Evolutionary conservation across 1,140 invertebrate species (phyloP), one percentile per base, ranked within the genome.

Genomic region (Sarcophaga bullata): DNA sequence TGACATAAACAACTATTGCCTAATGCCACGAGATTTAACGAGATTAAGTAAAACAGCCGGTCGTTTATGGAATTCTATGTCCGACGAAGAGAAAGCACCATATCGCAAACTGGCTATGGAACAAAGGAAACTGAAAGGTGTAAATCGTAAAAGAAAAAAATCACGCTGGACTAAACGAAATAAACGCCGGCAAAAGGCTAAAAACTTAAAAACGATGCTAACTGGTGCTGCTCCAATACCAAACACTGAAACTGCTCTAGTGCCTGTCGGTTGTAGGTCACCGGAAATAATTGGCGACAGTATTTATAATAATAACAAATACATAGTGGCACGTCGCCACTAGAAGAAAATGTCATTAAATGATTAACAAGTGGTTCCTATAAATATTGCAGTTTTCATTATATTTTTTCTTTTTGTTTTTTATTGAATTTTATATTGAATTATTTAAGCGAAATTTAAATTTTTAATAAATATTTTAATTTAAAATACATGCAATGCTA

Each of bases 21-120:
- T 78, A 46, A 49, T 48, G 17, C 80, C 76, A 68, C 58, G 62
- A 17, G 78, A 83, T 11, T 25, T 58, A 19, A 48, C 62, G 6
- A 68, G 80, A 15, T 8, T 83, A 5, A 75, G 46, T 25, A 78
- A 73, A 73, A 83, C 75, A 6, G 80, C 80, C 50, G 83, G 80
- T 19, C 73, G 49, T 11, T 47, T 83, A 37, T 83, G 83, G 83
- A 82, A 83, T 37, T 50, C 73, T 13, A 83, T 81, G 80, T n/a
- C 25, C 0, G 83, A 83, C 7, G 83, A 83, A 47, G 49, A 83
- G 47, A 83, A 83, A 54, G 47, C 49, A 52, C 83, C 83, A 11
- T 83, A 83, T 73, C 73, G 83, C 0, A 78, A 72, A 37, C 54
- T 83, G 19, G 83, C 83, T 6, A 3, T 83, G 54, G 58, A 81